phyloP scores from a whole-genome alignment of 1,140 invertebrate species.

The Drosophila saltans region DNA sequence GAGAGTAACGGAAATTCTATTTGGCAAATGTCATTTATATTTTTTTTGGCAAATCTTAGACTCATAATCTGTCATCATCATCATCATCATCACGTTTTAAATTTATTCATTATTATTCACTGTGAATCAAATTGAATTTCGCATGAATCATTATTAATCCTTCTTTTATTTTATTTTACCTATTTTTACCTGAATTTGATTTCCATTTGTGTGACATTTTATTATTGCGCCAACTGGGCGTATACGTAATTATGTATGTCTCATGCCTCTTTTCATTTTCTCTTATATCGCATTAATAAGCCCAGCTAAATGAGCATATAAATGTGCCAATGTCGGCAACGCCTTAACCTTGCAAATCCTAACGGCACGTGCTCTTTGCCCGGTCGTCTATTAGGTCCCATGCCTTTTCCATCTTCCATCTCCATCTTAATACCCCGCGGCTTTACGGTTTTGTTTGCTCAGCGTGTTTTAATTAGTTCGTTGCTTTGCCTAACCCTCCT shows the following conservation, averaged over 20 bases:
- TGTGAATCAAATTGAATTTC: conserved; percentile 27
- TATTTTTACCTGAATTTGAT: conserved; percentile 27
- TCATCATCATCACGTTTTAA: conserved; percentile 19
- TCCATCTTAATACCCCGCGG: neutral
- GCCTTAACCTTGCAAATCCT: conserved; percentile 64
- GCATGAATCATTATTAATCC: conserved; percentile 42
- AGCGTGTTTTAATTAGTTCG: conserved; percentile 76
- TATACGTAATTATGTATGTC: conserved; percentile 43
- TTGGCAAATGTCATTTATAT: neutral
- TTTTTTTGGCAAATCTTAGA: neutral
- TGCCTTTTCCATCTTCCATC: neutral
- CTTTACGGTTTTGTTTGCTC: conserved; percentile 58
- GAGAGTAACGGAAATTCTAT: conserved; percentile 5
- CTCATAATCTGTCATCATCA: conserved; percentile 32
- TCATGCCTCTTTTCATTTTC: neutral
- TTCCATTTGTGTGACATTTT: conserved; percentile 33
- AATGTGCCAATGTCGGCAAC: conserved; percentile 41
- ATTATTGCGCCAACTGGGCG: conserved; percentile 33
- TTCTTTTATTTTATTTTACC: conserved; percentile 26
- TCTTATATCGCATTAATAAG: conserved; percentile 53
- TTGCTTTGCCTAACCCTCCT: neutral
- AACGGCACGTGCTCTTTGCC: conserved; percentile 58
- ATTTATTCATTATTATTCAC: conserved; percentile 42
- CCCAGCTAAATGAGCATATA: conserved; percentile 54
- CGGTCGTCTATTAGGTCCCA: conserved; percentile 23